Evolutionary conservation across 2,797 vertebrate genomes (phyloP).

Genomic region (Siniperca obscura): DNA sequence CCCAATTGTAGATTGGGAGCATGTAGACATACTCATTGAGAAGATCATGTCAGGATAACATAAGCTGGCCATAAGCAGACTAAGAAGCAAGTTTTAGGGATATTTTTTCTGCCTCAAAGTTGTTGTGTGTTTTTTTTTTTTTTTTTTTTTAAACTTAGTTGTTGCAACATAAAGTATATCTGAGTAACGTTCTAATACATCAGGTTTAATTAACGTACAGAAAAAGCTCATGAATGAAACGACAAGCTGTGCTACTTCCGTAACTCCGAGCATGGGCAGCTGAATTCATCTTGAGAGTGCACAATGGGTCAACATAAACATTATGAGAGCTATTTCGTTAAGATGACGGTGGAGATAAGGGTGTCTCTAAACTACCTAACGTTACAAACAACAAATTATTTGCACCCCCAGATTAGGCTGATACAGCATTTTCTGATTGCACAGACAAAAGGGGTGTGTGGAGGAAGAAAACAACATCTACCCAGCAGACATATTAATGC

Average conservation of each 20-base stretch:
- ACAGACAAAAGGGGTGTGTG: conserved; percentile 15
- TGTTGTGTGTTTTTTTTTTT: too few relatives aligned
- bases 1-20: not conserved
- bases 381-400: not conserved
- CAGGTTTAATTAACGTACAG: not conserved
- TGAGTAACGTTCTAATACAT: too few relatives aligned
- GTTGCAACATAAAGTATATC: not conserved
- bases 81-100: not conserved
- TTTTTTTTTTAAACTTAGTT: not conserved
- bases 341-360: not conserved
- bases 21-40: not conserved
- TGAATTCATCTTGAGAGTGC: not conserved
- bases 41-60: too few relatives aligned
- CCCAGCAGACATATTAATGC: not conserved
- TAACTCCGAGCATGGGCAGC: not conserved
- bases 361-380: too few relatives aligned
- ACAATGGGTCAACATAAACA: not conserved
- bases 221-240: not conserved
- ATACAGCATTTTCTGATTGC: too few relatives aligned
- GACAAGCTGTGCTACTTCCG: not conserved
- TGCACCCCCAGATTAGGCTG: not conserved
- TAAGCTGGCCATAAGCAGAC: not conserved
- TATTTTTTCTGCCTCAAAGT: not conserved
- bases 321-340: not conserved
- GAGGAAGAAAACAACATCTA: conserved; percentile 7